Percentiles rank a stretch among this genome's conserved stretches.
Conservation (phyloP, 2,888 invertebrate genomes). For the Diogma glabrata region DNA sequence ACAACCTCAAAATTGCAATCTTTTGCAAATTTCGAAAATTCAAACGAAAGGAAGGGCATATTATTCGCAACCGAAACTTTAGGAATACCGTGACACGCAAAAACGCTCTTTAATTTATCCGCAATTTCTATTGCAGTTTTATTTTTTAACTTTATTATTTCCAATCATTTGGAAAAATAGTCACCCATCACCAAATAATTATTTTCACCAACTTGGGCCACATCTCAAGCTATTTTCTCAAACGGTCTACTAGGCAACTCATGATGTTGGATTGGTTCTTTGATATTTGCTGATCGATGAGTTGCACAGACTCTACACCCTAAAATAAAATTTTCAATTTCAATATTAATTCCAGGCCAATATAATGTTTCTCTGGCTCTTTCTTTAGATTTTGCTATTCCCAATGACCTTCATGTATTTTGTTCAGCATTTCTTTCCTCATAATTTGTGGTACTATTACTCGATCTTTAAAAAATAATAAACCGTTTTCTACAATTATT, state of each 20-base stretch:
- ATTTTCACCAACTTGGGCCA: background rate
- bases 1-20: constrained; percentile 17
- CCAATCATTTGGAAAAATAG: background rate
- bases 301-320: background rate
- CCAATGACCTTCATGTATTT: background rate
- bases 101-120: constrained; percentile 17
- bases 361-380: background rate
- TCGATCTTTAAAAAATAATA: constrained; percentile 1
- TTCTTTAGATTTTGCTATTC: background rate
- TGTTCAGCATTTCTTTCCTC: background rate
- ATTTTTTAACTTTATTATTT: background rate
- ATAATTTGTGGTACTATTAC: background rate
- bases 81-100: constrained; percentile 18
- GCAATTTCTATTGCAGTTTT: constrained; percentile 11
- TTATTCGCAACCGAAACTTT: constrained; percentile 18
- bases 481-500: constrained; percentile 2
- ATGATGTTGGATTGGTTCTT: background rate
- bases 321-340: constrained; percentile 1
- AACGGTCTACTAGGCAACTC: background rate
- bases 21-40: constrained; percentile 16
- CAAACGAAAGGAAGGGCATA: constrained; percentile 16
- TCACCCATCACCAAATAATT: background rate
- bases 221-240: background rate
- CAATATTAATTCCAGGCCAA: background rate
- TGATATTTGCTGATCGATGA: constrained; percentile 1